These are phyloP conservation scores for Drosophila stalkeri DNA, from an alignment of 2,888 invertebrate genomes.

Conservation along the genomic window DNA sequence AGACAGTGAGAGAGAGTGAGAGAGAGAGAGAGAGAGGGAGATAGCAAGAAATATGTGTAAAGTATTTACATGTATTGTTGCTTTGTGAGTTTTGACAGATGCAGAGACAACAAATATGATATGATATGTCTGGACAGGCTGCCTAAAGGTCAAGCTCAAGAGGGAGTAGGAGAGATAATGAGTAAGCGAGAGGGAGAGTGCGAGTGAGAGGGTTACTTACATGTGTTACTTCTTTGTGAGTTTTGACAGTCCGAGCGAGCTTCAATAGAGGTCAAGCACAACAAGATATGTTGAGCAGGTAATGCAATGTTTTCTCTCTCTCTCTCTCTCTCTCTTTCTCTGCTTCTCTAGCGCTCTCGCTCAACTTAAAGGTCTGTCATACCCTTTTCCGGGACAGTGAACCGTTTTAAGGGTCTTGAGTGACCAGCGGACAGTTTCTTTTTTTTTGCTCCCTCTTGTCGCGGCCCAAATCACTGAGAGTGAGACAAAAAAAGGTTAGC, in stretches of 20 bases:
- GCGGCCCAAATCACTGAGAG: conserved; percentile 49
- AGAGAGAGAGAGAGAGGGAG: neutral
- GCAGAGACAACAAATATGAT: conserved; percentile 52
- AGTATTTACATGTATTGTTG: conserved; percentile 11
- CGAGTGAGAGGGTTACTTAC: neutral
- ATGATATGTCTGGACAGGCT: conserved; percentile 48
- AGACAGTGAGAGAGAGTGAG: neutral
- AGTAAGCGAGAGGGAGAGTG: neutral
- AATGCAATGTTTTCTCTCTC: neutral
- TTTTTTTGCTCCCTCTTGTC: conserved; percentile 1
- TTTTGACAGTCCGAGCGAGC: conserved; percentile 5
- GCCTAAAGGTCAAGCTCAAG: conserved; percentile 11
- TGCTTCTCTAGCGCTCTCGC: neutral
- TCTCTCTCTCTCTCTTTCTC: neutral
- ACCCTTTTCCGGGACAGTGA: conserved; percentile 50
- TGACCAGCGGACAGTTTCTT: conserved; percentile 32
- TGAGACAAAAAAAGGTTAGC: conserved; percentile 42
- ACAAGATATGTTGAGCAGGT: conserved; percentile 29
- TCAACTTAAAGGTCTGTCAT: conserved; percentile 33
- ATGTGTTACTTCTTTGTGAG: conserved; percentile 3
- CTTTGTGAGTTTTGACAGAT: conserved; percentile 31
- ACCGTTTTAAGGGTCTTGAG: conserved; percentile 16
- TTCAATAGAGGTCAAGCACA: conserved; percentile 9
- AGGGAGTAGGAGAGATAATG: conserved; percentile 46
- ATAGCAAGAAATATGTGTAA: neutral